These are phyloP conservation scores for Hyposoter dolosus DNA, from an alignment of 2,888 invertebrate species.

Conservation along the genomic window DNA sequence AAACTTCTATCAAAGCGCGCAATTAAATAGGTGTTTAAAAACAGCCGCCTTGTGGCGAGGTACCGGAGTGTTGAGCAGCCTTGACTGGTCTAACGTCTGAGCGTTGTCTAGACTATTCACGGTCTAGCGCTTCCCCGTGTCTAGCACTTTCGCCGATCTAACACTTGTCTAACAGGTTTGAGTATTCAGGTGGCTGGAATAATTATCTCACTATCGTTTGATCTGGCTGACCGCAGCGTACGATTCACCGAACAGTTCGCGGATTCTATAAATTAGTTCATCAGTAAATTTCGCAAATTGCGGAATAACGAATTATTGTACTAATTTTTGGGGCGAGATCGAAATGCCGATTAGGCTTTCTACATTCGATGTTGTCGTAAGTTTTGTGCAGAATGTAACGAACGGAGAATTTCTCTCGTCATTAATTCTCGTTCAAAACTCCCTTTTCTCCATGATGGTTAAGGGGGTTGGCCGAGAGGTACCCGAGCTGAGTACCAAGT, in stretches of 20 bases:
- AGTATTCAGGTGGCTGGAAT: slow-evolving; percentile 12
- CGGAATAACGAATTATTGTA: slow-evolving; percentile 24
- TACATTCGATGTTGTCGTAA: neutral
- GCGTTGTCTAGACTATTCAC: slow-evolving; percentile 66
- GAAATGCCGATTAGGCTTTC: neutral
- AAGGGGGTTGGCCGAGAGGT: slow-evolving; percentile 48
- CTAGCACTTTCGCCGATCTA: slow-evolving; percentile 52
- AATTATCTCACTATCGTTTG: slow-evolving; percentile 41
- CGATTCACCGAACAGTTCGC: slow-evolving; percentile 25
- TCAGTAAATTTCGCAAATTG: slow-evolving; percentile 19
- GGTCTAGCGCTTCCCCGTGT: slow-evolving; percentile 64
- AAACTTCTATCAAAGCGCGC: slow-evolving; percentile 32
- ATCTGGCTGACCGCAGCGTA: neutral
- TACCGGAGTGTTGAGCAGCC: slow-evolving; percentile 54
- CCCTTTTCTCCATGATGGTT: slow-evolving; percentile 34
- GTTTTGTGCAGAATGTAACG: slow-evolving; percentile 10
- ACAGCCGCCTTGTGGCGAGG: neutral
- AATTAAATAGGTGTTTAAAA: neutral
- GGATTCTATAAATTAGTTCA: neutral
- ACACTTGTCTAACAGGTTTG: slow-evolving; percentile 61
- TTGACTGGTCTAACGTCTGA: slow-evolving; percentile 66
- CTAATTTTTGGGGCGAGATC: slow-evolving; percentile 12
- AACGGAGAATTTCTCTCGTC: slow-evolving; percentile 36
- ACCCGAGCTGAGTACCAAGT: slow-evolving; percentile 68
- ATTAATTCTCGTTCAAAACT: slow-evolving; percentile 64